These are phyloP conservation scores for Phyllopteryx taeniolatus DNA, from an alignment of 2,113 vertebrate genomes.

Conservation along the genomic window DNA sequence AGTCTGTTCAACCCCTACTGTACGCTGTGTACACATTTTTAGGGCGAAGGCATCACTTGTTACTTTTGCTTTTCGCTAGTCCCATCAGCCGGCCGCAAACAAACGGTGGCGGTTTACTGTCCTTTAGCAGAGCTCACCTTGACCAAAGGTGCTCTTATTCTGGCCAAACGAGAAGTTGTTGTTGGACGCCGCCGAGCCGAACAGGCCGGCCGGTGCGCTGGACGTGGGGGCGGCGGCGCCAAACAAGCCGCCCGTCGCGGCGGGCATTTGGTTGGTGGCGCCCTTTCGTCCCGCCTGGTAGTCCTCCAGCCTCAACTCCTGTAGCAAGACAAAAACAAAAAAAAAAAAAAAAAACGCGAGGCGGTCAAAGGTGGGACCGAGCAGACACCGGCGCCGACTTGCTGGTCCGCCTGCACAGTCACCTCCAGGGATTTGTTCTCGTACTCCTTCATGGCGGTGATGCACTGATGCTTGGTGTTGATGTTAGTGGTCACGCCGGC, in stretches of 20 bases:
- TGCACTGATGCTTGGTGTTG: conserved; percentile 97
- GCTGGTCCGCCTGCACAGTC: background rate
- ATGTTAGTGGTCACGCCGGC: conserved; percentile 93
- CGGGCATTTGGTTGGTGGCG: conserved; percentile 84
- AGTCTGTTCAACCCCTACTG: no score
- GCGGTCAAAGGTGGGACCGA: background rate
- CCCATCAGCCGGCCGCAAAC: no score
- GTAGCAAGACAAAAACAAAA: background rate
- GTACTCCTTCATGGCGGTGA: conserved; percentile 98
- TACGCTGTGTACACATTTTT: no score
- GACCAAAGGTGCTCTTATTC: conserved; percentile 86
- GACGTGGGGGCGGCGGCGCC: conserved; percentile 79
- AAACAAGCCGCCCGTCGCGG: conserved; percentile 75
- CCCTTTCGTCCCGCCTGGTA: conserved; percentile 94
- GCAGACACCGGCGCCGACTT: background rate
- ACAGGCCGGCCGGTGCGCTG: conserved; percentile 84
- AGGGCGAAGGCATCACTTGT: no score
- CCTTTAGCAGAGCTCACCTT: conserved; percentile 71
- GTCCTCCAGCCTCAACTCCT: conserved; percentile 83
- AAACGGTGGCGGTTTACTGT: no score
- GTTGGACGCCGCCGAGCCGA: conserved; percentile 83
- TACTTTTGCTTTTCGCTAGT: no score
- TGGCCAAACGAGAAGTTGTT: conserved; percentile 85
- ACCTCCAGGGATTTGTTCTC: conserved; percentile 81
- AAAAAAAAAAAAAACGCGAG: background rate